These are phyloP conservation scores for Enteromius viviparus DNA, from an alignment of 2,797 vertebrate species.

Conservation along the genomic window DNA sequence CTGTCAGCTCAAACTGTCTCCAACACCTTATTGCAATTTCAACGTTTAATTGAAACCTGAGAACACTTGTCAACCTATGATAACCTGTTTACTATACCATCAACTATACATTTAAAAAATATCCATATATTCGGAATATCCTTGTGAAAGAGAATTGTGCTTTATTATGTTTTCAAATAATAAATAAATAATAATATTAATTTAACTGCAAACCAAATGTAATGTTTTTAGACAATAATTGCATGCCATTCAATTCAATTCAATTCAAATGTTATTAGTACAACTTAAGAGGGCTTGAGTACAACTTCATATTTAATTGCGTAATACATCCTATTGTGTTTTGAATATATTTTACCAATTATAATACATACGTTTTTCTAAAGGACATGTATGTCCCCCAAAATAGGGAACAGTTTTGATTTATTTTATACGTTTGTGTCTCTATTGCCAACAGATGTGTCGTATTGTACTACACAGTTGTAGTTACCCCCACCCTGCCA, in stretches of 20 bases:
- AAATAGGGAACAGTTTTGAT: constrained; percentile 59
- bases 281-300: not conserved
- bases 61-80: not conserved
- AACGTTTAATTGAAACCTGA: constrained; percentile 7
- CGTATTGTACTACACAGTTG: constrained; percentile 55
- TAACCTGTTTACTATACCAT: not conserved
- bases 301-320: not conserved
- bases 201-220: not conserved
- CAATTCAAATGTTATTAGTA: not conserved
- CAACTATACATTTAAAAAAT: constrained; percentile 3
- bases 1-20: constrained; percentile 1
- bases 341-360: constrained; percentile 20
- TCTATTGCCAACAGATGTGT: constrained; percentile 67
- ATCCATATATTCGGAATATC: no score
- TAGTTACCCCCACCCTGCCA: constrained; percentile 60
- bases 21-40: not conserved
- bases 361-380: constrained; percentile 35
- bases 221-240: not conserved
- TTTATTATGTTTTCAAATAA: not conserved
- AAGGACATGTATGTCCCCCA: constrained; percentile 50
- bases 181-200: not conserved
- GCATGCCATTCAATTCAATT: not conserved
- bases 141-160: not conserved
- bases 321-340: not conserved
- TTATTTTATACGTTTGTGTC: constrained; percentile 53